Conservation (phyloP, 2,113 vertebrate genomes). For the Coptodon bakossiorum region DNA sequence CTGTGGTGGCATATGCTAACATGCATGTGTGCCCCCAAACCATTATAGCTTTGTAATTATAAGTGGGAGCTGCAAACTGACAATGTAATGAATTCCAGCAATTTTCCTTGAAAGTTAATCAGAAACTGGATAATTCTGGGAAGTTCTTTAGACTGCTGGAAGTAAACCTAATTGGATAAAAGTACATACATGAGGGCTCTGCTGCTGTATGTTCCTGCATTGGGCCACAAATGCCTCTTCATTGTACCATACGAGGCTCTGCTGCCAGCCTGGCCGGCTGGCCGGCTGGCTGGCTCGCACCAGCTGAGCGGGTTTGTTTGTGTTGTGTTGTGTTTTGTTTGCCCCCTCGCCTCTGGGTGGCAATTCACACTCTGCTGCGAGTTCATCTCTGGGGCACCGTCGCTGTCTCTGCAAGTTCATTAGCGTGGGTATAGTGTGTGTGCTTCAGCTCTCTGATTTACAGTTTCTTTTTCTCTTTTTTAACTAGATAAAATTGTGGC, state of each 20-base stretch:
- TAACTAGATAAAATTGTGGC: background rate
- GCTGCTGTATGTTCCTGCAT: background rate
- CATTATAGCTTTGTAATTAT: background rate
- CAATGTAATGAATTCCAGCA: background rate
- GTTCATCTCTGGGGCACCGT: constrained; percentile 68
- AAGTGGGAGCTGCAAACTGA: background rate
- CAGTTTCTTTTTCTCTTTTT: background rate
- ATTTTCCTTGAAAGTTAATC: background rate
- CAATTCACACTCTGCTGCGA: constrained; percentile 64
- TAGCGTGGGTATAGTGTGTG: constrained; percentile 32
- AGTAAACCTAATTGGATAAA: background rate
- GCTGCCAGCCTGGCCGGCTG: background rate
- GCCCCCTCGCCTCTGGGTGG: constrained; percentile 63
- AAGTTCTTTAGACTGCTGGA: background rate
- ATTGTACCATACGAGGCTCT: background rate
- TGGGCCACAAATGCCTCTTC: background rate
- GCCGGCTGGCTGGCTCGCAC: background rate
- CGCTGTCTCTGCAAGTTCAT: constrained; percentile 64
- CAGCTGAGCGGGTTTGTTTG: constrained; percentile 40
- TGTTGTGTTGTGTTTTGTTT: constrained; percentile 67
- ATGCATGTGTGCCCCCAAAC: background rate
- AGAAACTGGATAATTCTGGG: background rate
- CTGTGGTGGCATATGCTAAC: rapidly evolving
- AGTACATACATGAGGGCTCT: background rate
- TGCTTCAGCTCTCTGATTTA: background rate